phyloP scores from a whole-genome alignment of 2,113 vertebrate species.

The Catharus bicknelli region DNA sequence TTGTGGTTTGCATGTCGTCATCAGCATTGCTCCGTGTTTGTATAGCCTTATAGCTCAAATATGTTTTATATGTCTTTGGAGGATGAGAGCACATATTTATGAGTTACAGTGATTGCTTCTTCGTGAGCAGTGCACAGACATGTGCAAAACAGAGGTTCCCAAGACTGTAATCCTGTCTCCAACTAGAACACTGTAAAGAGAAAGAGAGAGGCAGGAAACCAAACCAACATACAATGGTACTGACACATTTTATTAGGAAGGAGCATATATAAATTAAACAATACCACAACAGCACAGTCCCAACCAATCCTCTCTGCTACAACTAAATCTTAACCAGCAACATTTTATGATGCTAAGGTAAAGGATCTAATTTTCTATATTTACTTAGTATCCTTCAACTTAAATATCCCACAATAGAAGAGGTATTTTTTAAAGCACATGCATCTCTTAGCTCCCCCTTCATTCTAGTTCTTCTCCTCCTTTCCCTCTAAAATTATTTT shows the following conservation, averaged over 20 bases:
- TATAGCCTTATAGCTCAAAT: constrained; percentile 64
- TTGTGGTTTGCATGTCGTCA: constrained; percentile 52
- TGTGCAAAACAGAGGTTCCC: constrained; percentile 42
- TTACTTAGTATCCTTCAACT: not conserved
- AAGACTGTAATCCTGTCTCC: constrained; percentile 29
- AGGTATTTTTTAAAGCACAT: not conserved
- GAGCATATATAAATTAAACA: not conserved
- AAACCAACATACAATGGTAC: not conserved
- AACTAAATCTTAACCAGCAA: not conserved
- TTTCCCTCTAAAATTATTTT: not conserved
- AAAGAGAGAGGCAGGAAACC: not conserved
- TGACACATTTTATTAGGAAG: not conserved
- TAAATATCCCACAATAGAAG: not conserved
- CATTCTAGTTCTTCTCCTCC: not conserved
- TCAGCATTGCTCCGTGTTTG: constrained; percentile 53
- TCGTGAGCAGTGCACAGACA: constrained; percentile 32
- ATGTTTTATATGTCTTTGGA: constrained; percentile 60
- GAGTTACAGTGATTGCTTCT: constrained; percentile 52
- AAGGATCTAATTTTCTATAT: not conserved
- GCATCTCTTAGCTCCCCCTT: not conserved
- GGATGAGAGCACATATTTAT: constrained; percentile 54
- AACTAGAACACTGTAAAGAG: not conserved
- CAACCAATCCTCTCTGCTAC: not conserved
- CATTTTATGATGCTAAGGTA: not conserved
- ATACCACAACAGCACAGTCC: not conserved